Conservation (phyloP, 1,140 invertebrate species). For the Lucilia cuprina region DNA sequence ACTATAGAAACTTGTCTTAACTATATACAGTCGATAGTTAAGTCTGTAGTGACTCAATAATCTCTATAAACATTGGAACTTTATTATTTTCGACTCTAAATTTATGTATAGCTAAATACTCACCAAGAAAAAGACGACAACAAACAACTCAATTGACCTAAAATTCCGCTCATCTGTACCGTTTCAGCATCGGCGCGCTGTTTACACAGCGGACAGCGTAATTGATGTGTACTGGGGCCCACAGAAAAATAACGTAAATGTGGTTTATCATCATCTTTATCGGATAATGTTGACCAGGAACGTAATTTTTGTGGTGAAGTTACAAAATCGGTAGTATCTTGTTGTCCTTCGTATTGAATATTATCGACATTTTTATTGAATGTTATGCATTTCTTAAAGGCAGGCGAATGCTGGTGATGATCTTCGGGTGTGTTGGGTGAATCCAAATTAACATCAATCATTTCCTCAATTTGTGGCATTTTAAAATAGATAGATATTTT, state of each 20-base stretch:
- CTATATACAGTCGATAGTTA: no score
- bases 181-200: slow-evolving; percentile 48
- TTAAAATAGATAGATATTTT: not conserved
- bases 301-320: slow-evolving; percentile 17
- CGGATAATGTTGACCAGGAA: slow-evolving; percentile 28
- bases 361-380: not conserved
- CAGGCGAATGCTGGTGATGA: not conserved
- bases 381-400: not conserved
- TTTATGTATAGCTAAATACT: slow-evolving; percentile 16
- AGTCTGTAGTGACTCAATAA: no score
- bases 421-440: slow-evolving; percentile 38
- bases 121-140: slow-evolving; percentile 53
- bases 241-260: slow-evolving; percentile 52
- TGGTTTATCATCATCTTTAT: slow-evolving; percentile 44
- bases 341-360: not conserved
- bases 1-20: no score
- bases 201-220: slow-evolving; percentile 52
- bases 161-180: slow-evolving; percentile 48
- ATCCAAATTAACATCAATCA: slow-evolving; percentile 48
- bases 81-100: not conserved
- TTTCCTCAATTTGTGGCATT: slow-evolving; percentile 36
- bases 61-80: no score
- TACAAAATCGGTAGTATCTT: not conserved
- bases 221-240: slow-evolving; percentile 50
- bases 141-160: slow-evolving; percentile 54